Percentiles rank a stretch among this genome's conserved stretches.
phyloP scores from a whole-genome alignment of 2,888 invertebrate genomes.

The Electrophaes corylata region DNA sequence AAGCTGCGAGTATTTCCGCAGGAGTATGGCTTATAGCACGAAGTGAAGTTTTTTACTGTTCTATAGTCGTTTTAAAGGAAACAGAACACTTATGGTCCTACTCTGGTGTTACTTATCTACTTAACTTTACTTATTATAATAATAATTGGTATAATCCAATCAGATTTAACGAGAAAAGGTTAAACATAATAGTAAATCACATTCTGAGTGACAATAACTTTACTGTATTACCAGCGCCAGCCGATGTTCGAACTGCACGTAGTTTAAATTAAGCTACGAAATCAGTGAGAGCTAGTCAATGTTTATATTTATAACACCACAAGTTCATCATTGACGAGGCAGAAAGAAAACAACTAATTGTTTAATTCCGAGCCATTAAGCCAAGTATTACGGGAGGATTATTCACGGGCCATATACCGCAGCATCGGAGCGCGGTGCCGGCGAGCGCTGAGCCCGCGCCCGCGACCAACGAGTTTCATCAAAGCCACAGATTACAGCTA shows the following conservation, averaged over 20 bases:
- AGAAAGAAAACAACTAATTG: slow-evolving; percentile 82
- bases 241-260: not conserved
- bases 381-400: slow-evolving; percentile 80
- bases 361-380: slow-evolving; percentile 82
- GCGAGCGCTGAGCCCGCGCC: slow-evolving; percentile 44
- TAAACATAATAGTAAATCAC: no score
- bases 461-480: slow-evolving; percentile 42
- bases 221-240: slow-evolving; percentile 1
- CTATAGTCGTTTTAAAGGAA: no score
- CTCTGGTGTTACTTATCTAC: no score
- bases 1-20: no score
- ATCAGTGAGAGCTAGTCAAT: slow-evolving; percentile 27
- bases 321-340: slow-evolving; percentile 73
- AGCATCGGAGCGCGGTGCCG: slow-evolving; percentile 65
- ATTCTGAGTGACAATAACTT: not conserved
- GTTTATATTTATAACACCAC: slow-evolving; percentile 49
- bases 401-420: slow-evolving; percentile 81
- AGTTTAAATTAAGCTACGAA: not conserved
- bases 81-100: no score
- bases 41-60: no score
- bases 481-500: slow-evolving; percentile 40
- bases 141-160: no score
- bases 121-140: no score
- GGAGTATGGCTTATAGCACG: no score
- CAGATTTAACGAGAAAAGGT: no score